Evolutionary conservation across 1,140 invertebrate species (phyloP), one percentile per base, ranked within the genome.

Genomic region (Drosophila subpulchrella): DNA sequence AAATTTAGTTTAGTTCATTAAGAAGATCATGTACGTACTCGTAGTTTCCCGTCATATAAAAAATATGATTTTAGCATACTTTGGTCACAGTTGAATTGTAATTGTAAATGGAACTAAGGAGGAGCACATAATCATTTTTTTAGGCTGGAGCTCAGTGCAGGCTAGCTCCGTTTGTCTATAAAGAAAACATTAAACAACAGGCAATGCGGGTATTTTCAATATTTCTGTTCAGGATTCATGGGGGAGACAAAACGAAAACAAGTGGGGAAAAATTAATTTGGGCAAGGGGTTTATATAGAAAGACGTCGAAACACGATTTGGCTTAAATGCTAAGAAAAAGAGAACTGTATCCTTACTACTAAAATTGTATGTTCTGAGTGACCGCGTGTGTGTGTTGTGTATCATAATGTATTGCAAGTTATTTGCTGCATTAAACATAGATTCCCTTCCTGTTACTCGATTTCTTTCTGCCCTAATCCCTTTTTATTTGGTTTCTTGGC

Each of bases 271-370:
- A 61, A 54, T 38, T 46, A 36, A 27, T 70, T 55, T 68, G 50
- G 50, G 34, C 17, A 20, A 54, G 44, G 15, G 34, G 55, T 58
- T 59, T 56, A 66, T 59, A 30, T 58, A 76, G 66, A 80, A 84
- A 86, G 80, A 86, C 83, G 82, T 61, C 44, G 76, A 66, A 84
- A 76, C 77, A 80, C 58, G 63, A 48, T 60, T 71, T 65, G 38
- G 81, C 84, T 81, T 84, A 89, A 68, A 54, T 24, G 41, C 67
- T 89, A 89, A 48, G 67, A 80, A 86, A 83, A 80, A 53, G 77
- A 84, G 77, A 89, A 90, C 81, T 89, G 36, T 84, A 50, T 72
- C 42, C 77, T 90, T 89, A 90, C 50, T 13, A 51, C 67, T 88
- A 89, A 53, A 75, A 36, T 75, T 65, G n/a, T 75, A 57, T 72